These are phyloP conservation scores for Melitaea cinxia DNA, from an alignment of 1,140 invertebrate species.

Conservation along the genomic window DNA sequence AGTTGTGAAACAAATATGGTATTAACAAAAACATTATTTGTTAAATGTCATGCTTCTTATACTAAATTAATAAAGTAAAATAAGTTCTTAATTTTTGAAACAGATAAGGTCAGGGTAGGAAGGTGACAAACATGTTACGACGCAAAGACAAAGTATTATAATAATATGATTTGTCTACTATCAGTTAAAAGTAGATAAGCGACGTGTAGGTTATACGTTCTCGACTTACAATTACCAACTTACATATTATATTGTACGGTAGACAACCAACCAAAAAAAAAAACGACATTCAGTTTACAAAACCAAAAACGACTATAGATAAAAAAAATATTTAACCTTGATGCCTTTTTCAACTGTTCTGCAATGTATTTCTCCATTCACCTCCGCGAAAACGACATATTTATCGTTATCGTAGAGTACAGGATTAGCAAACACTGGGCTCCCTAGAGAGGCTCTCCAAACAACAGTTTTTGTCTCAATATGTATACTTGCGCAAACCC, in stretches of 20 bases:
- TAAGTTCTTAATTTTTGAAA: too few species aligned
- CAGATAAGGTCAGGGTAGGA: too few species aligned
- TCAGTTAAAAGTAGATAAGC: background rate
- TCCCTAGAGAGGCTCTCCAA: conserved; percentile 81
- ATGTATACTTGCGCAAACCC: conserved; percentile 79
- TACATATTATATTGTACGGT: background rate
- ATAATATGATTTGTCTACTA: too few species aligned
- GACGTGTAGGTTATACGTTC: background rate
- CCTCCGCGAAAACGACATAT: conserved; percentile 82
- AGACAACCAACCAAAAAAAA: background rate
- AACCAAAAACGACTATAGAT: conserved; percentile 9
- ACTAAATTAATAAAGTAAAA: too few species aligned
- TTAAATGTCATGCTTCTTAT: too few species aligned
- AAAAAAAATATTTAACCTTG: conserved; percentile 47
- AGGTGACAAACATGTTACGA: too few species aligned
- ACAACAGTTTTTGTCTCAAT: conserved; percentile 71
- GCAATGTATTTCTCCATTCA: conserved; percentile 82
- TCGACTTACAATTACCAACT: background rate
- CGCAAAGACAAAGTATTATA: too few species aligned
- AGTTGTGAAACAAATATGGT: too few species aligned
- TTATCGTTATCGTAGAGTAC: conserved; percentile 71
- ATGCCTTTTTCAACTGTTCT: conserved; percentile 73
- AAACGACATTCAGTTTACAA: conserved; percentile 5
- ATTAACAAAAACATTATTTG: too few species aligned
- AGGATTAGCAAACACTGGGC: conserved; percentile 86